Conservation (phyloP, 2,888 invertebrate species). For the Amphipoea lucens region DNA sequence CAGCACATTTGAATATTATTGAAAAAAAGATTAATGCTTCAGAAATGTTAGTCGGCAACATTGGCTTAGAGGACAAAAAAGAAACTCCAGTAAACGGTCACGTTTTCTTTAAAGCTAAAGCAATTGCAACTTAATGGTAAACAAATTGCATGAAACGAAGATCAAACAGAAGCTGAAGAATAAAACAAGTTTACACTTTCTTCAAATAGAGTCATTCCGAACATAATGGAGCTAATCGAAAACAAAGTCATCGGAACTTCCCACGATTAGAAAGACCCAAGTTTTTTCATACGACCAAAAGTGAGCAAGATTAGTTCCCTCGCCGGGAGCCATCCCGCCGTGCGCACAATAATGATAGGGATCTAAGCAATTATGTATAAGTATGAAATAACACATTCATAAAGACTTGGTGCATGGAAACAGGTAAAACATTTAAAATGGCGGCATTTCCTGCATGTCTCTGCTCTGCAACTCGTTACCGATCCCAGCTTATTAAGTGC, state of each 20-base stretch:
- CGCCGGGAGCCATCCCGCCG: slow-evolving; percentile 84
- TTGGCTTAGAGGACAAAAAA: slow-evolving; percentile 38
- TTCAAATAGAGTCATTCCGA: slow-evolving; percentile 78
- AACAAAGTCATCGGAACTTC: slow-evolving; percentile 76
- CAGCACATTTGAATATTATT: slow-evolving; percentile 14
- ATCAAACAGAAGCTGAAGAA: slow-evolving; percentile 50
- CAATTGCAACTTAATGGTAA: slow-evolving; percentile 44
- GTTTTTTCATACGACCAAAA: slow-evolving; percentile 76
- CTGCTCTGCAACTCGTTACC: slow-evolving; percentile 39
- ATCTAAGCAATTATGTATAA: slow-evolving; percentile 84
- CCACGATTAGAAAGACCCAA: slow-evolving; percentile 76
- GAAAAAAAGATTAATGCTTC: not conserved
- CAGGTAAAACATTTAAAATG: slow-evolving; percentile 75
- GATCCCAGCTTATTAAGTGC: slow-evolving; percentile 29
- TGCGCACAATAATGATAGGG: slow-evolving; percentile 85
- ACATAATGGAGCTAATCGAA: slow-evolving; percentile 76
- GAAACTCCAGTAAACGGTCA: slow-evolving; percentile 46
- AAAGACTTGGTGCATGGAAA: slow-evolving; percentile 76
- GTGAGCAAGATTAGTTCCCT: slow-evolving; percentile 74
- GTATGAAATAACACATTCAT: slow-evolving; percentile 79
- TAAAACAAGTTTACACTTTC: slow-evolving; percentile 56
- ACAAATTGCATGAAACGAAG: slow-evolving; percentile 57
- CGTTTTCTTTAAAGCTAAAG: slow-evolving; percentile 42
- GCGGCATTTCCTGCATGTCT: slow-evolving; percentile 71
- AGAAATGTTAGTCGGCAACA: slow-evolving; percentile 10